Evolutionary conservation across 2,113 vertebrate species (phyloP), one percentile per base, ranked within the genome.

Genomic region (Bubo bubo): DNA sequence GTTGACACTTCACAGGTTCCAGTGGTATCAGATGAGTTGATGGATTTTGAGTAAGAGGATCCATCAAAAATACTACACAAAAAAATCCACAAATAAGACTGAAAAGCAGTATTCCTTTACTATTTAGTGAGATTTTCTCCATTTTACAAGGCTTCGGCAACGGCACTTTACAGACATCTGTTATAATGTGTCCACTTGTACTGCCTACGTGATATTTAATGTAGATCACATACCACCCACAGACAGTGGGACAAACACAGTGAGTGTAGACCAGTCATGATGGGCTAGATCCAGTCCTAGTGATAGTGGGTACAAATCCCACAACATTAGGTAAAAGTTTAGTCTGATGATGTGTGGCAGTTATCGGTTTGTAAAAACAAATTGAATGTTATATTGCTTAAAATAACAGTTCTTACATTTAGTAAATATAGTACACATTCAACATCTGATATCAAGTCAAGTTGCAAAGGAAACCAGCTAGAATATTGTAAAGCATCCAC

Each of bases 1-100:
- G 94, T 97, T 98, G 98, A 97, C 98, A 98, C 98, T 98, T 98
- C 97, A 98, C 97, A 98, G 98, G 94, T 92, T 97, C 96, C 91
- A 91, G 88, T 90, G 94, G 92, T 98, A 98, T 98, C 98, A 97
- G 98, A 98, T 97, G 96, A 97, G 96, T 91, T 94, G 98, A 98
- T 70, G 74, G 85, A 86, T 96, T 97, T 95, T 91, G 59, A 88
- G 59, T 73, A 81, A 91, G 89, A 97, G 52, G 59, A 88, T 84
- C 60, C 79, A 86, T 87, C 60, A 41, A 79, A 92, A 94, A 83
- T 70, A 80, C 20, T 76, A 86, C 45, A 43, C 63, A 75, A 73
- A 80, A 93, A 95, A 79, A 82, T 59, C 60, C 20, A 43, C 39
- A 59, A 85, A 85, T 91, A 95, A 81, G 74, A 32, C 28, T 59